These are phyloP conservation scores for Lordiphosa mommai DNA, from an alignment of 1,140 invertebrate genomes.

Conservation along the genomic window DNA sequence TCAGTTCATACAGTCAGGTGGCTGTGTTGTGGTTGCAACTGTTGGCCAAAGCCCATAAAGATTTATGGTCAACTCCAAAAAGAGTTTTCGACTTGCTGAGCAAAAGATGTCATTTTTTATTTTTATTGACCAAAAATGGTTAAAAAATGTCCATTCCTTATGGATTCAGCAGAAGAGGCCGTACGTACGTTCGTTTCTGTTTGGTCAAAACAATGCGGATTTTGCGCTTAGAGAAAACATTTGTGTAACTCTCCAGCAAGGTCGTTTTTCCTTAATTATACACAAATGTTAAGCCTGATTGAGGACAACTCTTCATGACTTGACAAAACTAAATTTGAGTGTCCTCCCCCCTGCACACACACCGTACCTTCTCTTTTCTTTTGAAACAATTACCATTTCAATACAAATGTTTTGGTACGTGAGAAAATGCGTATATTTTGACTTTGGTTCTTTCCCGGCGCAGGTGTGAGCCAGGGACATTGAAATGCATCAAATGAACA, in stretches of 20 bases:
- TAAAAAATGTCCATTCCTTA: conserved; percentile 35
- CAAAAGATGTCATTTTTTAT: conserved; percentile 75
- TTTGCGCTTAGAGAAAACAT: too few relatives aligned
- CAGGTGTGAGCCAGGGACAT: conserved; percentile 31
- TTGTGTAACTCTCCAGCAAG: too few relatives aligned
- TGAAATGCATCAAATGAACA: conserved; percentile 63
- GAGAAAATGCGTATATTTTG: conserved; percentile 44
- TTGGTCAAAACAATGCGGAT: too few relatives aligned
- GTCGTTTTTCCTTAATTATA: too few relatives aligned
- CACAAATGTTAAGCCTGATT: too few relatives aligned
- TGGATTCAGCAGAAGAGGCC: too few relatives aligned
- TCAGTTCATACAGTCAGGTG: conserved; percentile 34
- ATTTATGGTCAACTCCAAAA: conserved; percentile 69
- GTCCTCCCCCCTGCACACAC: too few relatives aligned
- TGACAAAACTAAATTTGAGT: conserved; percentile 39
- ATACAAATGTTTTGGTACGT: conserved; percentile 29
- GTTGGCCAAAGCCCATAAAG: conserved; percentile 31
- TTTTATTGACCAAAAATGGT: conserved; percentile 66
- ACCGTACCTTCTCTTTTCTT: too few relatives aligned
- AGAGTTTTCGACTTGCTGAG: conserved; percentile 48
- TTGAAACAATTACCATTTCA: too few relatives aligned
- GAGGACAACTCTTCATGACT: too few relatives aligned
- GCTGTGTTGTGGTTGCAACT: conserved; percentile 6
- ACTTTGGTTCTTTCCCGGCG: conserved; percentile 4
- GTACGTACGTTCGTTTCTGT: too few relatives aligned